Evolutionary conservation across 2,888 invertebrate species (phyloP).

Genomic region (Megastigmus dorsalis): DNA sequence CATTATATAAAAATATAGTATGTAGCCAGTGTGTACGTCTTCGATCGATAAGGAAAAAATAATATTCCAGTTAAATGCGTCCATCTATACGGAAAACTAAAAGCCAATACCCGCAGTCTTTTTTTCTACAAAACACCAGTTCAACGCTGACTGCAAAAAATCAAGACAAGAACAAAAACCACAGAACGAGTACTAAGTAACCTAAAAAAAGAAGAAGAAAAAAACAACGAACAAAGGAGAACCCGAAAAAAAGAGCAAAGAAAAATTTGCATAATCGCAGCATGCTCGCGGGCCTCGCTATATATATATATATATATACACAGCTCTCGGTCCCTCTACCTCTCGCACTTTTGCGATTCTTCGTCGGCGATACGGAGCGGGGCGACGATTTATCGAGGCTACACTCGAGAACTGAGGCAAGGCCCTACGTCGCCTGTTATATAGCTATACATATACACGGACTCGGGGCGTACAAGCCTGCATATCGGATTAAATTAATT

Average conservation of each 20-base stretch:
- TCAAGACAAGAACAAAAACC: neutral
- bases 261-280: slow-evolving; percentile 27
- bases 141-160: neutral
- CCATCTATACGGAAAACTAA: no score
- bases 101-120: no score
- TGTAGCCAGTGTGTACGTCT: no score
- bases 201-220: neutral
- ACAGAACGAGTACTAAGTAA: neutral
- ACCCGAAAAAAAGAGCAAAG: neutral
- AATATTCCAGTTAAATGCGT: neutral
- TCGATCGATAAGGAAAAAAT: slow-evolving; percentile 7
- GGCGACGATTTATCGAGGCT: slow-evolving; percentile 44
- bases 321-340: no score
- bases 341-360: no score
- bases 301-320: no score
- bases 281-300: neutral
- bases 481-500: slow-evolving; percentile 62
- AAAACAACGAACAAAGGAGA: neutral
- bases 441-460: neutral
- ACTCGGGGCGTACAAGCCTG: slow-evolving; percentile 48
- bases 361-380: slow-evolving; percentile 22
- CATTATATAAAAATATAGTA: no score
- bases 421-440: no score
- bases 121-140: no score
- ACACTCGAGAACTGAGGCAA: slow-evolving; percentile 12